Evolutionary conservation across 2,113 vertebrate genomes (phyloP).

Genomic region (Myocastor coypus): DNA sequence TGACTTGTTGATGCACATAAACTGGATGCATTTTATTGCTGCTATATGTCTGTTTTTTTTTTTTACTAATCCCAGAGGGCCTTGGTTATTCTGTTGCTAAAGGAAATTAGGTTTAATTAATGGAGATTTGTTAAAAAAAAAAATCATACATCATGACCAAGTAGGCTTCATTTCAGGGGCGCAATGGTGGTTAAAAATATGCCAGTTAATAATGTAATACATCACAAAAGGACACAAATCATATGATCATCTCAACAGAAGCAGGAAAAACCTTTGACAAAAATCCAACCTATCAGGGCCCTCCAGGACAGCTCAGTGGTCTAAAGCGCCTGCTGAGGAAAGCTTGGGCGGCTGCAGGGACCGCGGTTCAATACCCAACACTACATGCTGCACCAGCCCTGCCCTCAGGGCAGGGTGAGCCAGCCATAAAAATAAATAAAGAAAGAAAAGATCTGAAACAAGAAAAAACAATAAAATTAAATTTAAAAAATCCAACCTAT

Average conservation of each 20-base stretch:
- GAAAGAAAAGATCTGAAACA: no score
- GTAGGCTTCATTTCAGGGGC: not conserved
- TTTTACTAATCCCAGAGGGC: slow-evolving; percentile 35
- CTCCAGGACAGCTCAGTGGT: no score
- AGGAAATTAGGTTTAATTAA: not conserved
- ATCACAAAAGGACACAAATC: not conserved
- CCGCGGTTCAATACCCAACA: no score
- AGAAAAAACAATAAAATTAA: no score
- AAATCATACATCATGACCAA: not conserved
- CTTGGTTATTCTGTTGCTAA: slow-evolving; percentile 40
- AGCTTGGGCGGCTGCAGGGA: no score
- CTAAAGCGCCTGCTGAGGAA: no score
- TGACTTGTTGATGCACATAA: slow-evolving; percentile 84
- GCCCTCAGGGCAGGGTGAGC: no score
- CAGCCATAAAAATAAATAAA: no score
- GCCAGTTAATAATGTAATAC: not conserved
- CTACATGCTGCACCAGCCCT: no score
- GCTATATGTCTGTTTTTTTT: slow-evolving; percentile 86
- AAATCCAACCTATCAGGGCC: no score
- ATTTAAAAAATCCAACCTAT: no score
- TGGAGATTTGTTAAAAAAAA: no score
- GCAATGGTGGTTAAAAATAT: not conserved
- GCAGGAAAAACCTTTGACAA: not conserved
- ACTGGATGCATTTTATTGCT: slow-evolving; percentile 79
- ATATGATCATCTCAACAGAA: not conserved